Evolutionary conservation across 1,140 invertebrate genomes (phyloP).

Genomic region (Holcopasites calliopsidis): DNA sequence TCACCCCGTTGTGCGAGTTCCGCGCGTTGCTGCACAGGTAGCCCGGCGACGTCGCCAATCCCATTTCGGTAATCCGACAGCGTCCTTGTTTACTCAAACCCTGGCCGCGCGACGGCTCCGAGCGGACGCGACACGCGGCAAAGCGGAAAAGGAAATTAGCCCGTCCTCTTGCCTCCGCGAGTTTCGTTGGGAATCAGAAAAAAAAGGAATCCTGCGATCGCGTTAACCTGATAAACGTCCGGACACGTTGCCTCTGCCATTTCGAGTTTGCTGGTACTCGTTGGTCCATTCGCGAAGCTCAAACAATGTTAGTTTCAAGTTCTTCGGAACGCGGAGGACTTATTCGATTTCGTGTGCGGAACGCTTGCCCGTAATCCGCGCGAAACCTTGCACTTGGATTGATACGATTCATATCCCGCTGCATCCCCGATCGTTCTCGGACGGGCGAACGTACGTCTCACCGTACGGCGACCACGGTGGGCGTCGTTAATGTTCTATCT

Average conservation of each 20-base stretch:
- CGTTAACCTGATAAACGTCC: conserved; percentile 14
- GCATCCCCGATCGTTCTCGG: conserved; percentile 8
- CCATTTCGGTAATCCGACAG: conserved; percentile 68
- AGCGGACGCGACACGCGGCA: neutral
- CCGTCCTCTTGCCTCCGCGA: neutral
- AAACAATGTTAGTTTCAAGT: neutral
- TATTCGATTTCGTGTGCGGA: neutral
- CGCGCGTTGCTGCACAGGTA: conserved; percentile 18
- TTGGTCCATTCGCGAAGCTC: neutral
- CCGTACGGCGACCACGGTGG: conserved; percentile 21
- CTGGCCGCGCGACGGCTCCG: conserved; percentile 1
- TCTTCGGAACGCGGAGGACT: neutral
- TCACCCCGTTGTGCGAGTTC: conserved; percentile 41
- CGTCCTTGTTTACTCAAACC: conserved; percentile 46
- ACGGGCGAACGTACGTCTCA: conserved; percentile 32
- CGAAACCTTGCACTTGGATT: neutral
- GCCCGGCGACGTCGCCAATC: conserved; percentile 63
- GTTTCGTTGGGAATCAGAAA: neutral
- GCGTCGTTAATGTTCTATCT: conserved; percentile 37
- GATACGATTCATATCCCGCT: neutral
- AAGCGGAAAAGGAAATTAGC: conserved; percentile 15
- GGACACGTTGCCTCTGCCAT: neutral
- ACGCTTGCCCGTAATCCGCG: no score
- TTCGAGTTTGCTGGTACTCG: neutral
- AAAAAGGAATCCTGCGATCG: conserved; percentile 21